Percentiles rank a stretch among this genome's conserved stretches.
Conservation (phyloP, 2,797 vertebrate genomes). For the Oreonectes daqikongensis region DNA sequence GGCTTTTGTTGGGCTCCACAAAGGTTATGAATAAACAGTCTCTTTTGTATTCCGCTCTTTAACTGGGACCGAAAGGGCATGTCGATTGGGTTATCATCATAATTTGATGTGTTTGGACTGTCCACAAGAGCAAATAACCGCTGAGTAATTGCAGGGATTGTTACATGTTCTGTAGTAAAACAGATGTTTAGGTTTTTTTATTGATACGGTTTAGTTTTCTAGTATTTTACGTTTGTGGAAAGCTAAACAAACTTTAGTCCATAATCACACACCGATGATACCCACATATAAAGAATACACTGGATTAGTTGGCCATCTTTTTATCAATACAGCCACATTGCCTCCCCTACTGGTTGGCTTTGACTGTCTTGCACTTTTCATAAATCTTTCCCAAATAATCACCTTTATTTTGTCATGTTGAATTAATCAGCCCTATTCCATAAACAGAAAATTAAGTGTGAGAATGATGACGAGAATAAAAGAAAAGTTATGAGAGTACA, state of each 20-base stretch:
- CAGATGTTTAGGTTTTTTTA: not conserved
- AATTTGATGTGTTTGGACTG: not conserved
- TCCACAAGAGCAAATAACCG: constrained; percentile 16
- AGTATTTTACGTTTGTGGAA: not conserved
- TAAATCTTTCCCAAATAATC: not conserved
- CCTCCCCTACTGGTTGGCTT: not conserved
- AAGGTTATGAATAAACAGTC: constrained; percentile 22
- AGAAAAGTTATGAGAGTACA: not conserved
- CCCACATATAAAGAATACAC: not conserved
- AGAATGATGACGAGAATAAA: not conserved
- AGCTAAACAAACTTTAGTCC: not conserved
- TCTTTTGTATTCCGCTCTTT: constrained; percentile 12
- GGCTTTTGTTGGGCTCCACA: constrained; percentile 36
- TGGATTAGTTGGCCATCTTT: not conserved
- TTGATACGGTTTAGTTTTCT: not conserved
- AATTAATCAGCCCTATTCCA: constrained; percentile 8
- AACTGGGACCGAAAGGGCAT: constrained; percentile 12
- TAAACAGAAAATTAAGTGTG: not conserved
- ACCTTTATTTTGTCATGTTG: constrained; percentile 2
- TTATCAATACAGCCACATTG: not conserved
- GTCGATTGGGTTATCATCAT: not conserved
- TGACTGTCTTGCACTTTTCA: not conserved
- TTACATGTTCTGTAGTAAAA: not conserved
- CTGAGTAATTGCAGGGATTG: not conserved
- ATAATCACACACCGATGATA: not conserved